Conservation (phyloP, 2,888 invertebrate species). For the Rhodophaea formosa region DNA sequence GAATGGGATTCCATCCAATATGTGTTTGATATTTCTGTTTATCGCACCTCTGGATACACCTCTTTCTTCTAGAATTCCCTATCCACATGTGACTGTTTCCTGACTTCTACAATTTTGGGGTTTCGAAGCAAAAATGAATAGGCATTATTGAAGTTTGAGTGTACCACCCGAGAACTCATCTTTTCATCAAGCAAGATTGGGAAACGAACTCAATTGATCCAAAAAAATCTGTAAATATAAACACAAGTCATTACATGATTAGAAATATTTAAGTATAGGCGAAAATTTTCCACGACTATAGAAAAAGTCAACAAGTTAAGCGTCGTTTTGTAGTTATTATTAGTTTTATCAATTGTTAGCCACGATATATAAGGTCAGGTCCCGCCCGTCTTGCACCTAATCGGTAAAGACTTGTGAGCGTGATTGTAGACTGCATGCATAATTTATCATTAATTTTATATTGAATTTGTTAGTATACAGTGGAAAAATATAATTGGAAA, state of each 20-base stretch:
- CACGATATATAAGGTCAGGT: background rate
- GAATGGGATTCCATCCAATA: too few species aligned
- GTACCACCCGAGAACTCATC: too few species aligned
- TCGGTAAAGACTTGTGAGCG: conserved; percentile 10
- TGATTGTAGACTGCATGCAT: conserved; percentile 6
- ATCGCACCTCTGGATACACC: too few species aligned
- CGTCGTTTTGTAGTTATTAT: background rate
- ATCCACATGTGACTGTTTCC: too few species aligned
- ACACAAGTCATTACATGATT: background rate
- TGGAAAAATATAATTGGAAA: conserved; percentile 1
- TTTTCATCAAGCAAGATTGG: too few species aligned
- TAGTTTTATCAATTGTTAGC: conserved; percentile 3
- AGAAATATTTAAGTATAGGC: background rate
- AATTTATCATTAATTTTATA: background rate
- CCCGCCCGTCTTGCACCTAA: background rate
- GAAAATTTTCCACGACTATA: background rate
- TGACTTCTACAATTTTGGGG: too few species aligned
- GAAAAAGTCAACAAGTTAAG: conserved; percentile 1
- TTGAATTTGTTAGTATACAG: conserved; percentile 19
- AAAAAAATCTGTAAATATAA: too few species aligned
- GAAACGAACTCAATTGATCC: too few species aligned
- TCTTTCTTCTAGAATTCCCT: too few species aligned
- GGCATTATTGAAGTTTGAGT: too few species aligned
- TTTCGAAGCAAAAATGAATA: too few species aligned
- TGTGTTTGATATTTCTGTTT: too few species aligned